Base-by-base conservation (phyloP, 2,113 vertebrate species). In the Xenopus borealis region DNA sequence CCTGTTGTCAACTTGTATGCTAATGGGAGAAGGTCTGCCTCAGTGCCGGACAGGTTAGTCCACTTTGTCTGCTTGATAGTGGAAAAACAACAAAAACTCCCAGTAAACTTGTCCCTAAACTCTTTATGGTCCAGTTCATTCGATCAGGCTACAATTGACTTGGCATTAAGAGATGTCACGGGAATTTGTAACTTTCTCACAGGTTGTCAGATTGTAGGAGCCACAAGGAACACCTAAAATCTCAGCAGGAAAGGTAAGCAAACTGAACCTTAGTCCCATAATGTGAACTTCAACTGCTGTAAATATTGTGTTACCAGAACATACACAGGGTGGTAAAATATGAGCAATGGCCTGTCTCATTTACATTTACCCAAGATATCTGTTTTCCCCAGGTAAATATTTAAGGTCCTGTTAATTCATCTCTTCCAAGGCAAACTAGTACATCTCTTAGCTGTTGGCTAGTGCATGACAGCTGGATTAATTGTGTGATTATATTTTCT, bases 121-220 rank as follows among this genome's bases (percentile, higher is more conserved):
- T 63, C 58, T 77, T 62, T 77, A 12, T 70, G 66, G 58, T 77
- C 59, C 61, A 30, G 59, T 64, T 77, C 74, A 57, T 62, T 33
- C 23, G n/a, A 75, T 77, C 67, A 70, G 67, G 61, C 59, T 55
- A 47, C 66, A 64, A 77, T 77, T 77, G 70, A 64, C 59, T 69
- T 64, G 67, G 74, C 50, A 64, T 77, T 77, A 64, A 70, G 67
- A 77, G 74, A 77, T 77, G 74, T 77, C 66, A 77, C 59, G 67
- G 74, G 74, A 77, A 77, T 70, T 12, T 57, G 74, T 69, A 77
- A 77, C 67, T 63, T 69, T 77, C 67, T 77, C 67, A 70, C 74
- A 69, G 59, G 14, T 47, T 23, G 58, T 69, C 59, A 45, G 46
- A 27, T 17, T 76, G 58, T 76, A 63, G 20, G 58, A 64, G 45